Percentiles rank a stretch among this genome's conserved stretches.
Evolutionary conservation across 2,888 invertebrate genomes (phyloP).

Genomic region (Ormyrus thymus): DNA sequence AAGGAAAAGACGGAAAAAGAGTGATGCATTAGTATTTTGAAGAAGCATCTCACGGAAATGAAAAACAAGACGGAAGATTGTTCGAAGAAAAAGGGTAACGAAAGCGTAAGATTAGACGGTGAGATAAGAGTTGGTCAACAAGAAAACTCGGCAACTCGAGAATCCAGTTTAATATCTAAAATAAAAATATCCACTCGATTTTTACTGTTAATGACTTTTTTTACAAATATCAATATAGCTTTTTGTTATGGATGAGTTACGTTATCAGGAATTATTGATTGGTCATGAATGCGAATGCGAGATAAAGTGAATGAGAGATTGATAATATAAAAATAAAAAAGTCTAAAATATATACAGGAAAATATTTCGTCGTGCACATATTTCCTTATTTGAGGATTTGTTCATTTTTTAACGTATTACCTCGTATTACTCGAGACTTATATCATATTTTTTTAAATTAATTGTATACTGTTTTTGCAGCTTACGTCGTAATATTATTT

Average conservation of each 20-base stretch:
- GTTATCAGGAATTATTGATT: slow-evolving; percentile 16
- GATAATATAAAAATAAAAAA: slow-evolving; percentile 6
- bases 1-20: neutral
- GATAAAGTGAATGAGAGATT: neutral
- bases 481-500: too few relatives aligned
- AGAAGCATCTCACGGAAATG: neutral
- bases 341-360: neutral
- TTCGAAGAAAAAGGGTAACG: neutral
- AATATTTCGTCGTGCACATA: neutral
- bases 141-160: neutral
- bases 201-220: slow-evolving; percentile 41
- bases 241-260: slow-evolving; percentile 21
- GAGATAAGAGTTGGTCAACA: neutral
- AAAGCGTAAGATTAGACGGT: neutral
- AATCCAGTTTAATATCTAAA: slow-evolving; percentile 38
- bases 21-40: slow-evolving; percentile 21
- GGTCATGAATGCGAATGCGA: neutral
- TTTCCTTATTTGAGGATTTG: slow-evolving; percentile 22
- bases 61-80: neutral
- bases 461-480: too few relatives aligned
- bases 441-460: too few relatives aligned
- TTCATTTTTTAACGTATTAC: neutral
- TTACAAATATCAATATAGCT: slow-evolving; percentile 40
- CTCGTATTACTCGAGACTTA: too few relatives aligned
- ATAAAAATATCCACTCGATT: slow-evolving; percentile 45